Base-by-base conservation (phyloP, 2,888 invertebrate species). In the Chironomus riparius region DNA sequence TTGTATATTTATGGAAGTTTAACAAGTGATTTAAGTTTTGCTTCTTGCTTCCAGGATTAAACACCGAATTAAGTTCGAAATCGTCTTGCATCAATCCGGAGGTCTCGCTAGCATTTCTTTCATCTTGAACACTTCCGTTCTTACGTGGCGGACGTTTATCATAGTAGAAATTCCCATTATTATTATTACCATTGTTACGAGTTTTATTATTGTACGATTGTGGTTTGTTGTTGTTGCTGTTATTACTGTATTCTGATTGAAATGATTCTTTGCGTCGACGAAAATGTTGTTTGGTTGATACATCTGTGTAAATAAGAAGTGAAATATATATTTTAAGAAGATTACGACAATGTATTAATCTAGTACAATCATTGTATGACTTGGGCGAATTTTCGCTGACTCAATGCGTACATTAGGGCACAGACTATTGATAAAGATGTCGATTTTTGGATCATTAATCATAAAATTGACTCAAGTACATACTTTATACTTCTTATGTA, bases 11-110 rank as follows among this genome's bases (percentile, higher is more conserved):
- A 83, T 92, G 91, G 85, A 97, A 97, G 86, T 96, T 96, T 81
- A 96, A 89, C 88, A 97, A 89, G 88, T 96, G 94, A 85, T 94
- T 95, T 86, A 94, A 87, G 86, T 93, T 96, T 86, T 92, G 93
- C 87, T 95, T 95, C 85, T 93, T 95, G 85, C 92, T 92, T 86
- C 93, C 93, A 84, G 89, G 89, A 83, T 88, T 86, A 87, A 92
- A 90, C 81, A 93, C 90, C 83, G 94, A 94, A 87, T 93, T 93
- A 84, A 90, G 86, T 88, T 94, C 94, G 83, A 88, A 87, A 81
- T 87, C 86, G 78, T 87, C 86, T 72, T 86, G 74, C 47, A 47
- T 81, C 80, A 70, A 78, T 80, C 56, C 65, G 77, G 78, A 62
- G 77, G 76, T 83, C 85, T 86, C 83, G 85, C 78, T 78, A 28